These are phyloP conservation scores for Masticophis lateralis DNA, from an alignment of 2,797 vertebrate species.

Conservation along the genomic window DNA sequence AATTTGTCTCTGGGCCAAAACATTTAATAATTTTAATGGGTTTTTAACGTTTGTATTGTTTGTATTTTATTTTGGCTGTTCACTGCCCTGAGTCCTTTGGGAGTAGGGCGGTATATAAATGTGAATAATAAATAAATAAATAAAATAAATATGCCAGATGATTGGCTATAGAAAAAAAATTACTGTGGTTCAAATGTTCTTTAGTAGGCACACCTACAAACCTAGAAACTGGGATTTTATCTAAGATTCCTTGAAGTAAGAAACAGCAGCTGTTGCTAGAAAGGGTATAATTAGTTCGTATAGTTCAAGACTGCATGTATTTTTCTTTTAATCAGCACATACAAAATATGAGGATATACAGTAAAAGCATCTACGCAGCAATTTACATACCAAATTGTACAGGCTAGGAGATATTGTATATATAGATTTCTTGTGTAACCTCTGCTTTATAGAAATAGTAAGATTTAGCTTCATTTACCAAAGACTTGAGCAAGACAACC, in stretches of 20 bases:
- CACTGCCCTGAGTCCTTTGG: too few relatives aligned
- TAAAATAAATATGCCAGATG: neutral
- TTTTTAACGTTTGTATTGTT: too few relatives aligned
- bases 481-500: neutral
- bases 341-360: neutral
- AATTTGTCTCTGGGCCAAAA: too few relatives aligned
- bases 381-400: neutral
- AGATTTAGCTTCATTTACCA: neutral
- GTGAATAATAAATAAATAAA: too few relatives aligned
- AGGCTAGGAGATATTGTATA: neutral
- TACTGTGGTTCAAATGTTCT: neutral
- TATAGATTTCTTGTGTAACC: neutral
- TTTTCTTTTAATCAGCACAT: neutral
- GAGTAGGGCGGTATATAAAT: too few relatives aligned
- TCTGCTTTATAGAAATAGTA: neutral
- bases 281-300: neutral
- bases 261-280: neutral
- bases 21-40: too few relatives aligned
- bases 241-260: neutral
- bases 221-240: neutral
- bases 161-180: neutral
- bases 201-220: constrained; percentile 1
- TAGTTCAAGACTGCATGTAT: neutral
- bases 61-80: too few relatives aligned
- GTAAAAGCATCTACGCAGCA: neutral